Evolutionary conservation across 2,113 vertebrate genomes (phyloP).

Genomic region (Synodontis membranacea): DNA sequence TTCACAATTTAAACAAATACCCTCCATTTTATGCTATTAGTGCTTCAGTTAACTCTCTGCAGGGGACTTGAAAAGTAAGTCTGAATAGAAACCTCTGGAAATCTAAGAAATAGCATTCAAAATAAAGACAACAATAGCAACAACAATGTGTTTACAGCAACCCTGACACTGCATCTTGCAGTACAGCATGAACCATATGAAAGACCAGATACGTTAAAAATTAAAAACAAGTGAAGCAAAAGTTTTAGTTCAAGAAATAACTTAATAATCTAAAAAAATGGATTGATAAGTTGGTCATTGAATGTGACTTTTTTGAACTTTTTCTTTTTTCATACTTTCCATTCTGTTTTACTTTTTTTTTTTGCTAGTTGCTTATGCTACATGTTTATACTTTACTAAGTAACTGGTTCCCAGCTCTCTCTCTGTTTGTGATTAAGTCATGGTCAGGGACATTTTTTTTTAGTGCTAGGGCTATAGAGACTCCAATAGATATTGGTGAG

Average conservation of each 20-base stretch:
- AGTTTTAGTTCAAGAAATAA: not conserved
- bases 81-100: not conserved
- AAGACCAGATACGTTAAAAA: not conserved
- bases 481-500: not conserved
- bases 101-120: not conserved
- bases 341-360: no score
- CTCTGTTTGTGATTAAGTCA: not conserved
- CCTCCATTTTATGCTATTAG: not conserved
- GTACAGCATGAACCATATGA: not conserved
- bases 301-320: no score
- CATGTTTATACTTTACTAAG: no score
- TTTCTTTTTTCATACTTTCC: no score
- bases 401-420: not conserved
- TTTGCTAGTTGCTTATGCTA: no score
- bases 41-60: not conserved
- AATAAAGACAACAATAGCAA: not conserved
- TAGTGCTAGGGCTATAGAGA: no score
- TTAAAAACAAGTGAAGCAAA: not conserved
- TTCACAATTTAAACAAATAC: conserved; percentile 19
- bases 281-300: not conserved
- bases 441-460: no score
- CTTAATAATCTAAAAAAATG: not conserved
- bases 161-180: not conserved
- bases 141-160: not conserved
- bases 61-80: not conserved